Evolutionary conservation across 2,797 vertebrate genomes (phyloP).

Genomic region (Onychomys arenicola): DNA sequence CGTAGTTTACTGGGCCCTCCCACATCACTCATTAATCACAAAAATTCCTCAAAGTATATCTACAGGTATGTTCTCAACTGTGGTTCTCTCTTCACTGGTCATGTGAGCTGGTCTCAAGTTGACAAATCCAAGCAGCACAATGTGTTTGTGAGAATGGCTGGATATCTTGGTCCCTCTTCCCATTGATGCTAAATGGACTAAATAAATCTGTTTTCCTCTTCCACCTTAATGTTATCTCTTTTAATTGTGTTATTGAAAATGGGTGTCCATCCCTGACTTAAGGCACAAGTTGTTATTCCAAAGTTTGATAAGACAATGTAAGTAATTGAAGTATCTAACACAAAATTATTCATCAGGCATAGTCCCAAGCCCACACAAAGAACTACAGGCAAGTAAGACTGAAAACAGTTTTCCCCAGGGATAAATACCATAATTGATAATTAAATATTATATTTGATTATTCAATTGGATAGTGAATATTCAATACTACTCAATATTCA

Average conservation of each 20-base stretch:
- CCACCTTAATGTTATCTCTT: background rate
- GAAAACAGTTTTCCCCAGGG: background rate
- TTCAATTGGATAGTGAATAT: background rate
- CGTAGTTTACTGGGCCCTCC: background rate
- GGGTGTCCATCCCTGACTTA: background rate
- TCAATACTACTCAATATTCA: background rate
- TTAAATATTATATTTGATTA: background rate
- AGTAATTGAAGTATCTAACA: background rate
- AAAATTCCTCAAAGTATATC: background rate
- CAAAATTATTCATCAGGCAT: background rate
- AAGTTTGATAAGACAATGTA: background rate
- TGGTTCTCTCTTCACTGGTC: background rate
- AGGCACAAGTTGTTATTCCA: background rate
- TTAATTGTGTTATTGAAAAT: background rate
- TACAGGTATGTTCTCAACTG: background rate
- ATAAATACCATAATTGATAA: background rate
- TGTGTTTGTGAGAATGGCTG: background rate
- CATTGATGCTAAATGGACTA: background rate
- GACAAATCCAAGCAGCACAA: background rate
- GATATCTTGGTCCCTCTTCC: background rate
- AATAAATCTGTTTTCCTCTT: background rate
- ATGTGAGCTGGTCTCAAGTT: background rate
- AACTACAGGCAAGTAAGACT: background rate
- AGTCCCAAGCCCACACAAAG: background rate
- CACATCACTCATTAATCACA: background rate